Evolutionary conservation across 2,113 vertebrate genomes (phyloP).

Genomic region (Polypterus senegalus): DNA sequence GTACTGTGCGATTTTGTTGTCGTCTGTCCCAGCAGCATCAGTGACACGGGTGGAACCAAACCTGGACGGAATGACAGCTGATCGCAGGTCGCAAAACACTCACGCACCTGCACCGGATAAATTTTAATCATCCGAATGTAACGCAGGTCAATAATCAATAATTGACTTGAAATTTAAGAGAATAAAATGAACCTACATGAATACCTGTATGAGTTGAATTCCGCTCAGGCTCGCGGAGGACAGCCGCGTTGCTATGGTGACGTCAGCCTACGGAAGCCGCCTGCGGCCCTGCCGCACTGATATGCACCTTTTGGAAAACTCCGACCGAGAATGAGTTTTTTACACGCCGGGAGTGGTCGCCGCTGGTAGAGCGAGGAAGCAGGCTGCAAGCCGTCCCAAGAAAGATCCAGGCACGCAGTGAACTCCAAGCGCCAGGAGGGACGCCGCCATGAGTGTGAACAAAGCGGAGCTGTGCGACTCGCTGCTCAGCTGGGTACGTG

Average conservation of each 20-base stretch:
- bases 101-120: too few relatives aligned
- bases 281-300: background rate
- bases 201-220: background rate
- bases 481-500: slow-evolving; percentile 6
- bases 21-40: too few relatives aligned
- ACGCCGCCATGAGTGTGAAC: background rate
- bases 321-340: background rate
- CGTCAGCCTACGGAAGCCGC: background rate
- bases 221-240: background rate
- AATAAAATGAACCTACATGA: too few relatives aligned
- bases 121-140: too few relatives aligned
- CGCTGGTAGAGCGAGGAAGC: background rate
- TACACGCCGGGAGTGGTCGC: background rate
- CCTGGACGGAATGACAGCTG: too few relatives aligned
- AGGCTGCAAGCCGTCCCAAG: background rate
- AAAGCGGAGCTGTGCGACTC: slow-evolving; percentile 7
- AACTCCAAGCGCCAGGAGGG: background rate
- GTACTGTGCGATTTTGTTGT: too few relatives aligned
- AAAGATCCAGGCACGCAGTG: background rate
- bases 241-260: background rate
- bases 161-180: too few relatives aligned
- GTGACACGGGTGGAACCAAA: too few relatives aligned
- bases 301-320: background rate
- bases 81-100: too few relatives aligned
- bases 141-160: too few relatives aligned